phyloP scores from a whole-genome alignment of 1,140 invertebrate genomes.

The Zaprionus kolodkinae region DNA sequence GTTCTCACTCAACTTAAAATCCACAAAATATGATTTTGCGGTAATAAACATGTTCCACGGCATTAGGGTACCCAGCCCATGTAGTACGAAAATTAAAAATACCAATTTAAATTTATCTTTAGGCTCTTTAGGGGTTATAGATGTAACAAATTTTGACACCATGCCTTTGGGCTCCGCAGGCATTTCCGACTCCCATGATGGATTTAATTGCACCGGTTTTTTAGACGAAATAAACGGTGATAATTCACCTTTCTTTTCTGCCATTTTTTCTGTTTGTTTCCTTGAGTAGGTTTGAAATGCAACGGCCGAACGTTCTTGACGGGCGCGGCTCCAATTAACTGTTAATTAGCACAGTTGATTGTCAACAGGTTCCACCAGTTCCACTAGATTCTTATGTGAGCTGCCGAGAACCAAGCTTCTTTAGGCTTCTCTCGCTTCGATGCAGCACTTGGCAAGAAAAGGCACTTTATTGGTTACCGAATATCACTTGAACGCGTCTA shows the following conservation, averaged over 20 bases:
- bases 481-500: not conserved
- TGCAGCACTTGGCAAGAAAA: conserved; percentile 20
- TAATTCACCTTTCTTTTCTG: conserved; percentile 40
- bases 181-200: conserved; percentile 65
- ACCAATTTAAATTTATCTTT: conserved; percentile 93
- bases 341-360: conserved; percentile 28
- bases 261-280: conserved; percentile 32
- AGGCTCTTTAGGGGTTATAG: conserved; percentile 90
- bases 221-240: conserved; percentile 54
- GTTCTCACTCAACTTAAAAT: conserved; percentile 91
- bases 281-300: conserved; percentile 2
- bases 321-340: conserved; percentile 48
- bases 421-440: not conserved
- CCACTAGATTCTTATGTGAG: conserved; percentile 10
- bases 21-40: conserved; percentile 96
- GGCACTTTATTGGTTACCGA: conserved; percentile 14
- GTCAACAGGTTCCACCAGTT: conserved; percentile 43
- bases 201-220: conserved; percentile 60
- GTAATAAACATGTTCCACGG: conserved; percentile 99
- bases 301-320: conserved; percentile 15
- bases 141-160: conserved; percentile 38
- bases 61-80: conserved; percentile 98
- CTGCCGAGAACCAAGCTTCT: not conserved
- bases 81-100: conserved; percentile 95
- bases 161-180: conserved; percentile 43